phyloP scores from a whole-genome alignment of 2,113 vertebrate genomes.

The Psephotus haematonotus region DNA sequence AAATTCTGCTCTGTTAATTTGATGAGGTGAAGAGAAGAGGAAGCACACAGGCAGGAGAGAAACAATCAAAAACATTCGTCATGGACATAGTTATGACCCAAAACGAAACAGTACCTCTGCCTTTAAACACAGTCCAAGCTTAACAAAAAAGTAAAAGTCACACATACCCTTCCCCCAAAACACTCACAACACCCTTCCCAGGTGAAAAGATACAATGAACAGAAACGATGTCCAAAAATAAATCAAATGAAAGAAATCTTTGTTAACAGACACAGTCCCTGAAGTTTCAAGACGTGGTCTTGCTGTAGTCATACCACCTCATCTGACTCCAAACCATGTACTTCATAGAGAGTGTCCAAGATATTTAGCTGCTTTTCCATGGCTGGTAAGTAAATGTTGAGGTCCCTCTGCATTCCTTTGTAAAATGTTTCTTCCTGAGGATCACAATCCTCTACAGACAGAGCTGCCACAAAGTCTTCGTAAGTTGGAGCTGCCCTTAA shows the following conservation, averaged over 20 bases:
- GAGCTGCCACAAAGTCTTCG: slow-evolving; percentile 86
- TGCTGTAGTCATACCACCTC: slow-evolving; percentile 88
- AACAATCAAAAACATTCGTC: neutral
- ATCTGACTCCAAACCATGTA: slow-evolving; percentile 93
- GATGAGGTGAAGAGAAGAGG: neutral
- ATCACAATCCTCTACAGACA: slow-evolving; percentile 84
- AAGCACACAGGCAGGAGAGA: neutral
- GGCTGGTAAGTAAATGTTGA: slow-evolving; percentile 90
- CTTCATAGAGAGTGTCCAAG: slow-evolving; percentile 90
- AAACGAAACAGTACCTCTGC: slow-evolving; percentile 68
- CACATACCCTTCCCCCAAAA: neutral
- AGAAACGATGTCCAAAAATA: slow-evolving; percentile 15
- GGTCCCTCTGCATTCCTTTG: slow-evolving; percentile 87
- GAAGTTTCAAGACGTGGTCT: slow-evolving; percentile 50
- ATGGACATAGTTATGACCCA: neutral
- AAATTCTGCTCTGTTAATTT: slow-evolving; percentile 4
- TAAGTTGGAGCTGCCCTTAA: slow-evolving; percentile 93
- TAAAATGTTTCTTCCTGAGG: slow-evolving; percentile 85
- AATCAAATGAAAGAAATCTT: neutral
- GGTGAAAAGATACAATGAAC: slow-evolving; percentile 34
- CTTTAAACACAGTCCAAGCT: slow-evolving; percentile 48
- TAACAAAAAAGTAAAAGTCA: slow-evolving; percentile 11
- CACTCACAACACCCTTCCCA: slow-evolving; percentile 2
- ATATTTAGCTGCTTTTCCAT: slow-evolving; percentile 92
- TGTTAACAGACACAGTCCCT: slow-evolving; percentile 69